Conservation (phyloP, 64 coral and sea anemone species). For the Orbicella faveolata region DNA sequence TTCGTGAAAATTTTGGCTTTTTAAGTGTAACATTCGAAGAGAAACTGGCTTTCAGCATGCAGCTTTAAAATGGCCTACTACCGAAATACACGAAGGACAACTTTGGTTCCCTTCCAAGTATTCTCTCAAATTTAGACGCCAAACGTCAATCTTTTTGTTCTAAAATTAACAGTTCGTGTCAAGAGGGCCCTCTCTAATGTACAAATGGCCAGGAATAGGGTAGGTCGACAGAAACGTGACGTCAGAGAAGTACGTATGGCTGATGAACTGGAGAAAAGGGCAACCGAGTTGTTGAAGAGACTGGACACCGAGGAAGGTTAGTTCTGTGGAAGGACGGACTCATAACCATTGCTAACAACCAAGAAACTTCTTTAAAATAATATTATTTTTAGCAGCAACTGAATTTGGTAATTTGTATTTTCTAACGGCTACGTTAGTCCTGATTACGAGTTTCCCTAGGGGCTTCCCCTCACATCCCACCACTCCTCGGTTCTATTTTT, state of each 20-base stretch:
- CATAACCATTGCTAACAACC: background rate
- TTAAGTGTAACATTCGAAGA: too few relatives aligned
- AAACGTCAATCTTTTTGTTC: background rate
- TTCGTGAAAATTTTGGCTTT: too few relatives aligned
- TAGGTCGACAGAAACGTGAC: conserved; percentile 5
- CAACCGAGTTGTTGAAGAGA: background rate
- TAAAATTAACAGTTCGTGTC: background rate
- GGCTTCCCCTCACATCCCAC: too few relatives aligned
- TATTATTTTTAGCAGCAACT: too few relatives aligned
- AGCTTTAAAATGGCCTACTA: too few relatives aligned
- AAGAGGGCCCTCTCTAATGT: background rate
- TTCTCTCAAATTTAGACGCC: background rate
- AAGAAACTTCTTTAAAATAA: too few relatives aligned
- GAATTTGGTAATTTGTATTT: too few relatives aligned
- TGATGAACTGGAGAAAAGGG: conserved; percentile 1
- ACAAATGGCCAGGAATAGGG: background rate
- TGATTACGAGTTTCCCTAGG: too few relatives aligned
- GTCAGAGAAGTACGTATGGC: background rate
- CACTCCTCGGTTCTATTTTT: too few relatives aligned
- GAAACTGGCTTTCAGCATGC: too few relatives aligned
- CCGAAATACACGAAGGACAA: background rate
- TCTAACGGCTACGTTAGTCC: too few relatives aligned
- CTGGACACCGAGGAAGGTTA: background rate
- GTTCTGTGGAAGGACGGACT: background rate
- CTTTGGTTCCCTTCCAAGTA: background rate